phyloP scores from a whole-genome alignment of 2,113 vertebrate species.

The Alethe castanea region DNA sequence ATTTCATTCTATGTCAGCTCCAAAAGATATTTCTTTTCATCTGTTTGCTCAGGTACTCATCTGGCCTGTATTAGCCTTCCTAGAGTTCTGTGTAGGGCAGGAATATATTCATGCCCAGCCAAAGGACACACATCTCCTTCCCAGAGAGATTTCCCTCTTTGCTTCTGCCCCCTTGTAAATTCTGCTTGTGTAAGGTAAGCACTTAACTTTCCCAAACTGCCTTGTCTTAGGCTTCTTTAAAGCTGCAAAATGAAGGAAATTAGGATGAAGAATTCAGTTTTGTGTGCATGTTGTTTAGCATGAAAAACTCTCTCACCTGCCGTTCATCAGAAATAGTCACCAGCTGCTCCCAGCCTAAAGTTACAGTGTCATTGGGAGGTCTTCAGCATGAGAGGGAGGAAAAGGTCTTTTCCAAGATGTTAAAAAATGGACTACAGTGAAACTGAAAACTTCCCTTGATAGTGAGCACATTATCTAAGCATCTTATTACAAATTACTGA shows the following conservation, averaged over 20 bases:
- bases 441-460: constrained; percentile 66
- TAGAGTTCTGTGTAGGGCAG: not conserved
- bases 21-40: not conserved
- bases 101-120: not conserved
- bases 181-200: not conserved
- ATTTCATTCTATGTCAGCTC: not conserved
- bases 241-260: not conserved
- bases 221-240: not conserved
- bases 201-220: not conserved
- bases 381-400: constrained; percentile 31
- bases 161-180: not conserved
- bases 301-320: constrained; percentile 42
- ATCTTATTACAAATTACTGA: constrained; percentile 61
- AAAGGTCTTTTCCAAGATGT: not conserved
- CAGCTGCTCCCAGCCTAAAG: constrained; percentile 50
- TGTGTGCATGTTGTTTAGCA: not conserved
- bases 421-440: constrained; percentile 46
- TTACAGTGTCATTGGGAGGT: constrained; percentile 57
- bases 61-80: not conserved
- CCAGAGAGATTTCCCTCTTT: not conserved
- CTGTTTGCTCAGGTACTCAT: not conserved
- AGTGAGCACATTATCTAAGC: constrained; percentile 51
- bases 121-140: not conserved
- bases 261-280: not conserved
- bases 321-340: constrained; percentile 47